A percentile compares a stretch with the other conserved stretches of the same genome.
Conservation (phyloP, 2,888 invertebrate genomes). For the Saturnia japonica region DNA sequence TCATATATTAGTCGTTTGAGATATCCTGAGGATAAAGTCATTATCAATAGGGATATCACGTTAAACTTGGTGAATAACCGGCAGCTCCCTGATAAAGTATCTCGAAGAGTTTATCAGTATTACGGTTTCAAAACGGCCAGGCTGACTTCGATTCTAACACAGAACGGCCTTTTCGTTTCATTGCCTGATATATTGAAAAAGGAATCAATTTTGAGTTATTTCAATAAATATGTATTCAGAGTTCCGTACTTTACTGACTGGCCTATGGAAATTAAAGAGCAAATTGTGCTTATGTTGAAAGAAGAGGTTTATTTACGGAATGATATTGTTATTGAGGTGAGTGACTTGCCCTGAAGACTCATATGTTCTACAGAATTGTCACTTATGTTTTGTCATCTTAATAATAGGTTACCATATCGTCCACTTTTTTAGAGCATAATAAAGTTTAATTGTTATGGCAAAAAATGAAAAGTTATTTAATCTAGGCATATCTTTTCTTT, state of each 20-base stretch:
- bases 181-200: constrained; percentile 36
- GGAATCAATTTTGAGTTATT: constrained; percentile 33
- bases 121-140: constrained; percentile 33
- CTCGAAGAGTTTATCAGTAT: constrained; percentile 33
- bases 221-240: constrained; percentile 30
- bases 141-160: constrained; percentile 29
- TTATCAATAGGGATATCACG: constrained; percentile 24
- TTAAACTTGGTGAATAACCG: constrained; percentile 30
- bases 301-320: constrained; percentile 37
- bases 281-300: constrained; percentile 32
- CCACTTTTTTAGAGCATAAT: not conserved
- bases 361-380: not conserved
- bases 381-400: not conserved
- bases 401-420: not conserved
- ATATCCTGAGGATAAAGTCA: constrained; percentile 30
- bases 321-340: constrained; percentile 41
- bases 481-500: not conserved
- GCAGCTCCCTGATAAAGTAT: constrained; percentile 37
- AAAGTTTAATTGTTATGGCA: not conserved
- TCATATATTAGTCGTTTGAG: constrained; percentile 30
- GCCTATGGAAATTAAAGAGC: constrained; percentile 36
- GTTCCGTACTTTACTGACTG: constrained; percentile 44
- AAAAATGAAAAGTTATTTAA: not conserved
- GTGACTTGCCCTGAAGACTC: constrained; percentile 20
- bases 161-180: constrained; percentile 32